phyloP scores from a whole-genome alignment of 30 jellyfish, hydroid and myxozoan species.

The Pelagia noctiluca region DNA sequence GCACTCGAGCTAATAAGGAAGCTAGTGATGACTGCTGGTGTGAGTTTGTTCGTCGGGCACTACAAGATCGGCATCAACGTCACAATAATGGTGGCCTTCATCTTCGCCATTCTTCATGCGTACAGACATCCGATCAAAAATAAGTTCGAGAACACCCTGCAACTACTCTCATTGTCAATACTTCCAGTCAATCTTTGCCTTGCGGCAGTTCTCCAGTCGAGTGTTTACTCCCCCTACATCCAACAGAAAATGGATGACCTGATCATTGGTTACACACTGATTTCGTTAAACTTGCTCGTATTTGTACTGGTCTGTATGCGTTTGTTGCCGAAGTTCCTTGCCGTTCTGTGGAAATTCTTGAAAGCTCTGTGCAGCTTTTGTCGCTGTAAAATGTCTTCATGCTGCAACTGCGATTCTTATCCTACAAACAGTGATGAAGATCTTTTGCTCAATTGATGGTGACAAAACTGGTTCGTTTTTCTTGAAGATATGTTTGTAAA shows the following conservation, averaged over 20 bases:
- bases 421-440: too few relatives aligned
- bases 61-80: constrained; percentile 20
- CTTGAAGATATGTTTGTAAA: too few relatives aligned
- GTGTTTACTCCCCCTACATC: not conserved
- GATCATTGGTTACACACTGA: not conserved
- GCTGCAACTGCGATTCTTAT: too few relatives aligned
- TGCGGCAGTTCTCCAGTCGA: constrained; percentile 2
- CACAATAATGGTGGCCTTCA: not conserved
- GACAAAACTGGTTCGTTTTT: too few relatives aligned
- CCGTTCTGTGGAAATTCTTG: not conserved
- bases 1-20: not conserved
- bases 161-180: constrained; percentile 29
- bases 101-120: constrained; percentile 53
- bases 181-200: constrained; percentile 34
- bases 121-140: constrained; percentile 41
- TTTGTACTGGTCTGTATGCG: not conserved
- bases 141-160: constrained; percentile 40
- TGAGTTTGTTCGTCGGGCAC: not conserved
- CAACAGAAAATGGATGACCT: not conserved
- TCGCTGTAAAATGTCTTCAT: too few relatives aligned
- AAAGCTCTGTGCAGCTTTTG: too few relatives aligned
- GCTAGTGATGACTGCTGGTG: not conserved
- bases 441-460: too few relatives aligned
- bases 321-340: not conserved
- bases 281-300: not conserved